phyloP scores from a whole-genome alignment of 2,797 vertebrate species.

The Apogon hyalosoma region DNA sequence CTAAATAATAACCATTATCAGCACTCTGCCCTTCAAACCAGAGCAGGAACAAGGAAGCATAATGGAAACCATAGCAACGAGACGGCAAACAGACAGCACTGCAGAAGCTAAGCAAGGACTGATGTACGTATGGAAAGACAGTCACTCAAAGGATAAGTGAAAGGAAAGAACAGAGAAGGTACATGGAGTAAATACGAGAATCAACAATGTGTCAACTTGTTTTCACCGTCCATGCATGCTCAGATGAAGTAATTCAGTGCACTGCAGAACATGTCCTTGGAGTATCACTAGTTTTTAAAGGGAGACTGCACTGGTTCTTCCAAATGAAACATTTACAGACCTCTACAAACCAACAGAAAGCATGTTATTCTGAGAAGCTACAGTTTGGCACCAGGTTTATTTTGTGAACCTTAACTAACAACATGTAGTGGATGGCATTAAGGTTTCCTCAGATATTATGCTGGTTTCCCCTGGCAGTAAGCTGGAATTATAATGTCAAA shows the following conservation, averaged over 20 bases:
- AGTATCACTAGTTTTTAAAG: constrained; percentile 47
- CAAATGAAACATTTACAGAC: constrained; percentile 46
- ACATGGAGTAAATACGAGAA: constrained; percentile 34
- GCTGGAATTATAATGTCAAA: constrained; percentile 74
- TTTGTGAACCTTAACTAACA: constrained; percentile 51
- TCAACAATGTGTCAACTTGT: constrained; percentile 31
- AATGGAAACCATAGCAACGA: constrained; percentile 82
- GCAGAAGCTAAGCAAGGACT: constrained; percentile 51
- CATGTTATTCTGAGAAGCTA: constrained; percentile 26
- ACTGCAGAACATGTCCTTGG: constrained; percentile 45
- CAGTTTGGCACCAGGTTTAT: constrained; percentile 38
- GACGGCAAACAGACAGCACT: constrained; percentile 59
- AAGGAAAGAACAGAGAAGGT: constrained; percentile 43
- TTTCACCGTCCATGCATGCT: constrained; percentile 13
- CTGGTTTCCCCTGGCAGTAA: constrained; percentile 46
- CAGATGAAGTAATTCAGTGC: constrained; percentile 11
- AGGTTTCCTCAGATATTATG: constrained; percentile 43
- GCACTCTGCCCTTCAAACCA: constrained; percentile 80
- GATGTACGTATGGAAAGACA: constrained; percentile 42
- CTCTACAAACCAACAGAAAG: constrained; percentile 34
- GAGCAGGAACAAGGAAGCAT: constrained; percentile 68
- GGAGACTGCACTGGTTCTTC: constrained; percentile 40
- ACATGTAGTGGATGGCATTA: constrained; percentile 43
- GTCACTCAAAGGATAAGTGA: constrained; percentile 43
- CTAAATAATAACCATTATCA: constrained; percentile 59